Percentiles rank a stretch among this genome's conserved stretches.
phyloP scores from a whole-genome alignment of 2,113 vertebrate species.

The Neotragus pygmaeus region DNA sequence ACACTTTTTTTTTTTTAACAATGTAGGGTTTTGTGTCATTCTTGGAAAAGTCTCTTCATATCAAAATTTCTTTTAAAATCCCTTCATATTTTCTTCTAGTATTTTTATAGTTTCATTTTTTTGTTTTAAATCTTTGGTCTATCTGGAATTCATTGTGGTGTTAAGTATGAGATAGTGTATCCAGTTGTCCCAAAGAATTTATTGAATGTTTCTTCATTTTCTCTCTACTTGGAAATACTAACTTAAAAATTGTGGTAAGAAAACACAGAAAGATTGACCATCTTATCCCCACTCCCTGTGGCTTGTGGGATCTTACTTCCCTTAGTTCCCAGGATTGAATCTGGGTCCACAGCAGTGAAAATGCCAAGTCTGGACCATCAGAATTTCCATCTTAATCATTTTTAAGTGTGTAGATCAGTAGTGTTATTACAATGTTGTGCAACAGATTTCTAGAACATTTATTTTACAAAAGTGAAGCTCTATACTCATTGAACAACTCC shows the following conservation, averaged over 20 bases:
- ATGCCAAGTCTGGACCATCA: neutral
- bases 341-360: neutral
- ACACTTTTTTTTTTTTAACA: neutral
- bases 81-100: neutral
- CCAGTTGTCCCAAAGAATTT: constrained; percentile 13
- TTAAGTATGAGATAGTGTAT: neutral
- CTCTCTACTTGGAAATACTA: neutral
- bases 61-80: constrained; percentile 13
- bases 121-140: neutral
- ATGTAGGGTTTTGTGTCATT: constrained; percentile 1
- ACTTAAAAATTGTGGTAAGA: neutral
- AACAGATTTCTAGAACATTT: neutral
- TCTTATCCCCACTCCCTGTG: neutral
- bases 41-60: neutral
- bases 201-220: neutral
- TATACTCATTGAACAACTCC: neutral
- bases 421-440: neutral
- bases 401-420: neutral
- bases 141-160: neutral
- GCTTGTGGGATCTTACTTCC: neutral
- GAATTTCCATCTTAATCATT: neutral
- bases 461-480: constrained; percentile 1
- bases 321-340: neutral
- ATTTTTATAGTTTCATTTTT: neutral
- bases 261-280: neutral